A percentile compares a stretch with the other conserved stretches of the same genome.
Conservation (phyloP, 2,888 invertebrate genomes). For the Deilephila porcellus region DNA sequence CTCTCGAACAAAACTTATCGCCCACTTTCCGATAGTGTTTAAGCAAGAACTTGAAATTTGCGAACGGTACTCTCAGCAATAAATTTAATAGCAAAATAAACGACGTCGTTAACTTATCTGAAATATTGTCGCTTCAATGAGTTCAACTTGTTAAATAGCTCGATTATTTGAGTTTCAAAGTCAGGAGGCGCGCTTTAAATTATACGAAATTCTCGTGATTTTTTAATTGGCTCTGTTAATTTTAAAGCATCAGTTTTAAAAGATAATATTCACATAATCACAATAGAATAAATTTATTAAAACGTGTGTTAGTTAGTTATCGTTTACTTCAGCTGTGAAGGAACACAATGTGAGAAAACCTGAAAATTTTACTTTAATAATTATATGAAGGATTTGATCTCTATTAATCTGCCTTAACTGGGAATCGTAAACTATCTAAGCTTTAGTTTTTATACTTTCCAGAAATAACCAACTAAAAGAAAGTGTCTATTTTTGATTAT, state of each 20-base stretch:
- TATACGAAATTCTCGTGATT: neutral
- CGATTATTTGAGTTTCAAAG: constrained; percentile 43
- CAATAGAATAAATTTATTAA: no score
- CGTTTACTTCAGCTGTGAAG: no score
- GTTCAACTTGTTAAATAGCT: constrained; percentile 44
- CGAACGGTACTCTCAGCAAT: constrained; percentile 52
- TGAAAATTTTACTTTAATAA: no score
- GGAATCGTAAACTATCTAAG: no score
- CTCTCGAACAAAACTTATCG: constrained; percentile 41
- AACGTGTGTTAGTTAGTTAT: no score
- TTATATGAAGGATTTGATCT: no score
- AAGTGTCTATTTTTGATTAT: no score
- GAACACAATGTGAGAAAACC: no score
- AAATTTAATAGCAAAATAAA: constrained; percentile 61
- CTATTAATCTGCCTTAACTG: no score
- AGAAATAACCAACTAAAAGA: no score
- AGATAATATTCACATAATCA: no score
- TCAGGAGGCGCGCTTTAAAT: constrained; percentile 28
- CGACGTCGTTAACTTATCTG: constrained; percentile 61
- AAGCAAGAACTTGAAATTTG: constrained; percentile 48
- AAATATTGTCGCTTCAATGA: constrained; percentile 61
- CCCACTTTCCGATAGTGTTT: constrained; percentile 52
- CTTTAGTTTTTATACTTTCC: no score
- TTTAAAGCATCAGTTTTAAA: neutral
- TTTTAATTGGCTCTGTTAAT: neutral